Evolutionary conservation across 2,113 vertebrate species (phyloP), one percentile per base, ranked within the genome.

Genomic region (Cyprinodon brontotheroides): DNA sequence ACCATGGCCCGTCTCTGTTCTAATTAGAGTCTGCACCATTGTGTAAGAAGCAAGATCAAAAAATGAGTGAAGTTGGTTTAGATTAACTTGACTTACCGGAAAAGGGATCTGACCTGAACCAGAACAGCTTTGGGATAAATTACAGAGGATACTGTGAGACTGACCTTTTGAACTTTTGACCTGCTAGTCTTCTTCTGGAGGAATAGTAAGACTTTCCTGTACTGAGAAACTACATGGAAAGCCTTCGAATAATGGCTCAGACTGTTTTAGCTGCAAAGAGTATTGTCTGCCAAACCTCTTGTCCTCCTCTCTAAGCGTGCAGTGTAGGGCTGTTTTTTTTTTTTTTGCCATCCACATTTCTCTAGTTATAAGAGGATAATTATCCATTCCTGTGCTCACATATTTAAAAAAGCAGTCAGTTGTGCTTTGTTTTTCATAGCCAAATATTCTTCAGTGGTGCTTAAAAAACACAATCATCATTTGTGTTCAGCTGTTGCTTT

Each of bases 401-500:
- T 22, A 70, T 59, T 45, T 43, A 40, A 8, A 5, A 29, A 59
- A 11, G 41, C 29, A 48, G 39, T 68, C 47, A 4, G n/a, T 37
- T 38, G 38, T 47, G 64, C 36, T 61, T 82, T 78, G 71, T 78
- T 80, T 80, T 67, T 39, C 50, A 65, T 40, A 37, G 45, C 36
- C 40, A 20, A 39, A 70, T 67, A 61, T 17, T 14, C 53, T 48
- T 61, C 29, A 36, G 4, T 48, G 68, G 67, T 67, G 68, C 41
- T 61, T 5, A 20, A 70, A 69, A 65, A 53, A 81, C 75, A 72
- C 9, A 65, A 69, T 73, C 85, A 88, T 85, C 65, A 79, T 14
- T 45, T 61, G 60, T 43, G 50, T 17, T 53, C 38, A 0, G 43
- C 22, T 22, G 41, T 76, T 79, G 61, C 4, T 63, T 80, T 78